phyloP scores from a whole-genome alignment of 2,797 vertebrate genomes.

The Syndactyla subalaris region DNA sequence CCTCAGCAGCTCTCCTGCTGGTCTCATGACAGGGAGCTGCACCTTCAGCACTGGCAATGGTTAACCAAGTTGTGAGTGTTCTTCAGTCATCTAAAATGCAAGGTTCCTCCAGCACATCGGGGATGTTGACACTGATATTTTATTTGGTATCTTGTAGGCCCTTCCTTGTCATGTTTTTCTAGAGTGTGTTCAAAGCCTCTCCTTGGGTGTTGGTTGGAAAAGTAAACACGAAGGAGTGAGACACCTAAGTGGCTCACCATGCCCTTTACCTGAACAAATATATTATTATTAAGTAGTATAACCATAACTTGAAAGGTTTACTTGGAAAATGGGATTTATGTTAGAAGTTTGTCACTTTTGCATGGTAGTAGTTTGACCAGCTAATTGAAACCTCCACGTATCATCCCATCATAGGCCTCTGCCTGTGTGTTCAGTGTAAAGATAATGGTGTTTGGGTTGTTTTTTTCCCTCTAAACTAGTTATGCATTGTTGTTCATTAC shows the following conservation, averaged over 20 bases:
- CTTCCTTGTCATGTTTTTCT: background rate
- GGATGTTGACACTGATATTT: background rate
- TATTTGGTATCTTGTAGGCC: background rate
- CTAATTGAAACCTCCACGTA: background rate
- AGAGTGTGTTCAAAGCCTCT: background rate
- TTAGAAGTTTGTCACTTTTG: background rate
- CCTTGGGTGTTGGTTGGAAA: background rate
- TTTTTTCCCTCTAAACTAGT: background rate
- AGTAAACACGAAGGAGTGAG: background rate
- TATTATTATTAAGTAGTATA: background rate
- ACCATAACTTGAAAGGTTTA: background rate
- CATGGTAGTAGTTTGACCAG: background rate
- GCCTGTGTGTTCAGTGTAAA: background rate
- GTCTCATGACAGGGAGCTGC: background rate
- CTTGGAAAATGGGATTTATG: background rate
- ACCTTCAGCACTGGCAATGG: background rate
- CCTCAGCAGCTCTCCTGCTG: background rate
- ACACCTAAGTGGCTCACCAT: background rate
- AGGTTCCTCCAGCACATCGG: accelerated
- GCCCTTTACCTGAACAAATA: background rate
- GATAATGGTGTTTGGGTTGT: background rate
- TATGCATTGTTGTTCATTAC: background rate
- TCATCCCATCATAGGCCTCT: background rate
- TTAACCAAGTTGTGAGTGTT: background rate
- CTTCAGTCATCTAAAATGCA: background rate